Evolutionary conservation across 1,140 invertebrate species (phyloP).

Genomic region (Tetraneura akinire): DNA sequence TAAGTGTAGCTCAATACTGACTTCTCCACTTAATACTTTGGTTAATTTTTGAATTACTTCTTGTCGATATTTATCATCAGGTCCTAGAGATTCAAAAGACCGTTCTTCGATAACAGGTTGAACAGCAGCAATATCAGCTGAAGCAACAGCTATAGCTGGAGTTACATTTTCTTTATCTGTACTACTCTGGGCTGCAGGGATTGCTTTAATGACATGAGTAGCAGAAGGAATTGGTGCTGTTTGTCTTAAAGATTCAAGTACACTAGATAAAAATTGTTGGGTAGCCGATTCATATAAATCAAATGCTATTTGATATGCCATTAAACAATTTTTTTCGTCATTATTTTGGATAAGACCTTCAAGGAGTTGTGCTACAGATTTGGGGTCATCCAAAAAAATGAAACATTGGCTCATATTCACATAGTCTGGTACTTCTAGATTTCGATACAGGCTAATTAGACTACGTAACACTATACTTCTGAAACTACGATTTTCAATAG

Average conservation of each 20-base stretch:
- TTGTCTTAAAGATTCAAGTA: slow-evolving; percentile 75
- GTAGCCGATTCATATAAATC: slow-evolving; percentile 99
- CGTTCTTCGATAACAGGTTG: slow-evolving; percentile 34
- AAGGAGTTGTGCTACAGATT: slow-evolving; percentile 86
- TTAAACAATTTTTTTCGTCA: slow-evolving; percentile 73
- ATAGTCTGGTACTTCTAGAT: slow-evolving; percentile 86
- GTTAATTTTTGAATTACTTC: slow-evolving; percentile 84
- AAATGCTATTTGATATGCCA: slow-evolving; percentile 99
- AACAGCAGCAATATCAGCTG: slow-evolving; percentile 48
- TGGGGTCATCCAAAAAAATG: slow-evolving; percentile 92
- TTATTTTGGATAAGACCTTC: slow-evolving; percentile 82
- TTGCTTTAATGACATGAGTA: slow-evolving; percentile 71
- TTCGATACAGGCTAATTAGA: slow-evolving; percentile 86
- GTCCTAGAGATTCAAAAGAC: slow-evolving; percentile 62
- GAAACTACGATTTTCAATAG: slow-evolving; percentile 91
- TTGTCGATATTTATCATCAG: slow-evolving; percentile 83
- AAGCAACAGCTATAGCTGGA: slow-evolving; percentile 54
- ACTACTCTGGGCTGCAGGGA: slow-evolving; percentile 60
- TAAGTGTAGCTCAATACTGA: slow-evolving; percentile 92
- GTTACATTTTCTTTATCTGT: slow-evolving; percentile 53
- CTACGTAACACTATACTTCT: slow-evolving; percentile 85
- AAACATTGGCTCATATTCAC: slow-evolving; percentile 96
- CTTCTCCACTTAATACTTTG: slow-evolving; percentile 91
- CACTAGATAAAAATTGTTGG: slow-evolving; percentile 91
- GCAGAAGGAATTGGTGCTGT: slow-evolving; percentile 83